Base-by-base conservation (phyloP, 2,113 vertebrate genomes). In the Merops nubicus region DNA sequence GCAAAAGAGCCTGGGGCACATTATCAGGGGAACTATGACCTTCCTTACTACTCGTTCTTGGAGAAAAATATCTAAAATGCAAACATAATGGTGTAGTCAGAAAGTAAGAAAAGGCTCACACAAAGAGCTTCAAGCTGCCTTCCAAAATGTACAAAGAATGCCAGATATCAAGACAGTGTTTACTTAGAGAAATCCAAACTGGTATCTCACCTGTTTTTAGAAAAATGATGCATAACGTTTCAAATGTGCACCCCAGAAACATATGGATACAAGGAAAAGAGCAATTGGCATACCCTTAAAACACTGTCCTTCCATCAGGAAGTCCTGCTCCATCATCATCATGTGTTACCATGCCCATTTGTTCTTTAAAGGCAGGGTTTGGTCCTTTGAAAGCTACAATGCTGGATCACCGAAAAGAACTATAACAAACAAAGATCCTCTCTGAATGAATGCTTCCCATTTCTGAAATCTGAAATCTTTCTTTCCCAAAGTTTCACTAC, bases 161-260 rank as follows among this genome's bases (percentile, higher is more conserved):
- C 21, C 43, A 85, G 84, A 96, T 82, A 96, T 59, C 13, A 12
- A 92, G 17, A 93, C 51, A 91, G 75, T 67, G 78, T 94, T 96
- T 96, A 89, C 73, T 92, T 83, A 86, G 70, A 94, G 85, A 98
- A 96, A 97, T 95, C 82, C 88, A 88, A 73, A 94, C 36, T 91
- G 80, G 36, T 95, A 70, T 91, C 89, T 95, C 60, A 83, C 56
- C 23, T 77, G 34, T 90, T 96, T 95, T 96, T 81, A 94, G 95
- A 92, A 96, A 97, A 97, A 97, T 74, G 51, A 78, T 85, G 85
- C 96, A 93, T 28, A 5, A 76, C 72, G 43, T 91, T 93, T 63
- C 74, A 91, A 59, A 96, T 28, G 67, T 89, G 76, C 56, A 91
- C 50, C 43, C 70, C 79, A 74, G 73, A 97, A 97, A 96, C 51